Conservation (phyloP, 2,888 invertebrate genomes). For the Ferdinandea cuprea region DNA sequence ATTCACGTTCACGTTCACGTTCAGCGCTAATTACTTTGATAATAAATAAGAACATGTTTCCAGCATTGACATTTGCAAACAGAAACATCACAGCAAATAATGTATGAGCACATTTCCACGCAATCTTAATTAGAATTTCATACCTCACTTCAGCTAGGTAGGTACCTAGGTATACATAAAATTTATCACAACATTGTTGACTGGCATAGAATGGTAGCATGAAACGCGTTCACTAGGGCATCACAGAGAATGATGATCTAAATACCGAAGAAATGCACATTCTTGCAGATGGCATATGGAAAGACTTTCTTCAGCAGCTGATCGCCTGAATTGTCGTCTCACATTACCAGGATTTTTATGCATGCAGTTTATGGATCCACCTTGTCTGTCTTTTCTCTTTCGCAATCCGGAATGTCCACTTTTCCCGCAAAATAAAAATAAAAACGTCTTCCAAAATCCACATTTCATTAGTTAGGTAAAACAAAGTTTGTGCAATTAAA, state of each 20-base stretch:
- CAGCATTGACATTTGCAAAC: constrained; percentile 14
- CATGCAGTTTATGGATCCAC: constrained; percentile 8
- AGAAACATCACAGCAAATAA: background rate
- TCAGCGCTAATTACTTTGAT: constrained; percentile 10
- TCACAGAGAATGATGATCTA: background rate
- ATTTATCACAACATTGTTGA: constrained; percentile 4
- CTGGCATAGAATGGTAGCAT: background rate
- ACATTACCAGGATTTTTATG: constrained; percentile 27
- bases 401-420: constrained; percentile 47
- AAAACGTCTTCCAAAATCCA: constrained; percentile 4
- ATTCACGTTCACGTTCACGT: background rate
- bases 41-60: constrained; percentile 20
- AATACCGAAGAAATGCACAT: background rate
- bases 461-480: constrained; percentile 30
- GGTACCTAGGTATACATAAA: too few relatives aligned
- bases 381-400: constrained; percentile 16
- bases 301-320: constrained; percentile 7
- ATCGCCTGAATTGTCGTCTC: background rate
- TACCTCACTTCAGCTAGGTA: constrained; percentile 16
- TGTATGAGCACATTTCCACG: background rate
- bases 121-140: constrained; percentile 14
- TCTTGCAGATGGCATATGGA: background rate
- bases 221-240: background rate
- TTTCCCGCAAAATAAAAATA: constrained; percentile 41
- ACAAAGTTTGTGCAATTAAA: constrained; percentile 37